phyloP scores from a whole-genome alignment of 2,797 vertebrate genomes.

The Leuciscus waleckii region DNA sequence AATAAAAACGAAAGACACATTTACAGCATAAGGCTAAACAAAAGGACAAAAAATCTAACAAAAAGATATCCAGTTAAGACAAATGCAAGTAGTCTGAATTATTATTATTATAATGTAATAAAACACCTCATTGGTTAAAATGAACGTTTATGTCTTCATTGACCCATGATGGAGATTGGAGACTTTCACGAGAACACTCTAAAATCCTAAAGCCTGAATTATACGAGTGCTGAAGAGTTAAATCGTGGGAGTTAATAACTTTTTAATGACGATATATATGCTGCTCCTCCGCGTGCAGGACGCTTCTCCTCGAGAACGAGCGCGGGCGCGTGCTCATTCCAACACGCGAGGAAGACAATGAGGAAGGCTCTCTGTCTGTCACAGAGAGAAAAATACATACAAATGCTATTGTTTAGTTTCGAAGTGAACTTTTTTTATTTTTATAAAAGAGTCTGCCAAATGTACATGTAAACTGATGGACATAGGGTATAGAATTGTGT shows the following conservation, averaged over 20 bases:
- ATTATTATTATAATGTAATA: background rate
- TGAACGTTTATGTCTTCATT: conserved; percentile 34
- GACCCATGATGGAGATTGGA: conserved; percentile 41
- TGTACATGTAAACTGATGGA: background rate
- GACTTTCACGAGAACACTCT: conserved; percentile 43
- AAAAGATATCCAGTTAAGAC: background rate
- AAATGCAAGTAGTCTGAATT: background rate
- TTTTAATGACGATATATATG: conserved; percentile 57
- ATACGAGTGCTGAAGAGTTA: conserved; percentile 56
- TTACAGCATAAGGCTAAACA: background rate
- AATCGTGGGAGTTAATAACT: conserved; percentile 61
- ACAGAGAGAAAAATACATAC: background rate
- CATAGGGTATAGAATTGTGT: background rate
- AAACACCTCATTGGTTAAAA: background rate
- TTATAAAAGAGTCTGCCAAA: background rate
- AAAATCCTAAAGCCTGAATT: conserved; percentile 53
- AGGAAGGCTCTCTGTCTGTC: background rate
- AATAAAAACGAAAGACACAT: background rate
- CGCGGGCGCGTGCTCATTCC: background rate
- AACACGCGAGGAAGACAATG: background rate
- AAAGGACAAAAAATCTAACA: background rate
- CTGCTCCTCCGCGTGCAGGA: conserved; percentile 29
- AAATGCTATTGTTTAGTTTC: background rate
- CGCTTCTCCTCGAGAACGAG: conserved; percentile 39
- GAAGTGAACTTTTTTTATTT: background rate